phyloP scores from a whole-genome alignment of 2,797 vertebrate species.

The Phoebastria nigripes region DNA sequence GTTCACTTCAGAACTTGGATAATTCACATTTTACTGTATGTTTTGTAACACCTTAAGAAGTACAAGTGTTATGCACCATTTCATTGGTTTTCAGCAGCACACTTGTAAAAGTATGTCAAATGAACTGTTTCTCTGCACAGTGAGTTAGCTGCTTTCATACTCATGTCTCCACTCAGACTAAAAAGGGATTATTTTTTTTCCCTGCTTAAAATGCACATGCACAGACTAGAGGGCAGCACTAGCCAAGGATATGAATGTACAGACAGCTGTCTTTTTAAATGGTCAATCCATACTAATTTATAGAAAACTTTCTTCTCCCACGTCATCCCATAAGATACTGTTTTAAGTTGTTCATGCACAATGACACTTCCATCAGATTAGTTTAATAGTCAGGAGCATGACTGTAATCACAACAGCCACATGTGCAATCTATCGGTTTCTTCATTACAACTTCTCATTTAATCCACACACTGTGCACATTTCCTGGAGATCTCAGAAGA shows the following conservation, averaged over 20 bases:
- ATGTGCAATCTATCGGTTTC: neutral
- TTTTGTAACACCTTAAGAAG: neutral
- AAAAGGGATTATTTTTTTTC: neutral
- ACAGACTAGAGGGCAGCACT: slow-evolving; percentile 41
- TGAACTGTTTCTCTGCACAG: neutral
- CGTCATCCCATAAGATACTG: neutral
- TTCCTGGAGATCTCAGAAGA: neutral
- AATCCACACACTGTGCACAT: neutral
- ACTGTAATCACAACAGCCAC: neutral
- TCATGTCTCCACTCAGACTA: neutral
- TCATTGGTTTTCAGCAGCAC: slow-evolving; percentile 19
- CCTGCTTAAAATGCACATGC: neutral
- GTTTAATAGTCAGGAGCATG: neutral
- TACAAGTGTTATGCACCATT: neutral
- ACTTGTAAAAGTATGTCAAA: neutral
- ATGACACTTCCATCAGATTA: neutral
- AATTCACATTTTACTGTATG: neutral
- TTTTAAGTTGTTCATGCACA: neutral
- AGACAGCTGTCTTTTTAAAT: neutral
- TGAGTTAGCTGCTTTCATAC: neutral
- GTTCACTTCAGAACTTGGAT: neutral
- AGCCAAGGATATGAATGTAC: neutral
- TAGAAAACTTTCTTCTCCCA: neutral
- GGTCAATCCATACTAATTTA: neutral
- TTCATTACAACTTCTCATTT: neutral